A percentile compares a stretch with the other conserved stretches of the same genome.
These are phyloP conservation scores for Prunella fulvescens DNA, from an alignment of 2,113 vertebrate genomes.

Conservation along the genomic window DNA sequence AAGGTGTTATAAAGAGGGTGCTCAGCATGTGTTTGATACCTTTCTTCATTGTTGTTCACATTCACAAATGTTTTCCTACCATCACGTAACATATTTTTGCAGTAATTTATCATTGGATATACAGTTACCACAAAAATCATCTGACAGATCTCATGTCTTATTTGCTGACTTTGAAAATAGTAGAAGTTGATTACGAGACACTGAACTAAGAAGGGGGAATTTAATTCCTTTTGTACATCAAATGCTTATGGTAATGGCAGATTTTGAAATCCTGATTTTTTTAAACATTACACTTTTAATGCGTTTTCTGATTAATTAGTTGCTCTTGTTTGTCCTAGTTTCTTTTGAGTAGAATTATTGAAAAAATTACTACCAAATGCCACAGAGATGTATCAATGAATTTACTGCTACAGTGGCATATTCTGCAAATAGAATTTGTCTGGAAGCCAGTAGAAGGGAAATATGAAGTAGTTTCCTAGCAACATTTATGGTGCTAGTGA, in stretches of 20 bases:
- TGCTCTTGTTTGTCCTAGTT: background rate
- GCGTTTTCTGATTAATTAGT: background rate
- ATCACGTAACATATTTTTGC: slow-evolving; percentile 63
- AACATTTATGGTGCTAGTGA: background rate
- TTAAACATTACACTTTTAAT: background rate
- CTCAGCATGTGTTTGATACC: slow-evolving; percentile 70
- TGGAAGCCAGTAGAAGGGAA: background rate
- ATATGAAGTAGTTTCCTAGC: slow-evolving; percentile 5
- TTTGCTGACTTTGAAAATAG: background rate
- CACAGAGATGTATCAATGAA: background rate
- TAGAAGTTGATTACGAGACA: background rate
- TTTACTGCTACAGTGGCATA: slow-evolving; percentile 1
- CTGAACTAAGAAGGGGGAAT: background rate
- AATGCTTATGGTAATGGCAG: background rate
- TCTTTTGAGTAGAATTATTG: background rate
- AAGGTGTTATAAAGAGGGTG: slow-evolving; percentile 81
- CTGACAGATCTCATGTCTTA: background rate
- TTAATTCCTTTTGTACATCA: background rate
- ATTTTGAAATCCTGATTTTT: background rate
- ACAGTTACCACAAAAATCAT: background rate
- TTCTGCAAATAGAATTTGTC: slow-evolving; percentile 22
- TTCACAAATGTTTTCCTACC: slow-evolving; percentile 71
- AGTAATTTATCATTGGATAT: slow-evolving; percentile 64
- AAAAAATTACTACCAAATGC: background rate
- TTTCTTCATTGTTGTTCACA: slow-evolving; percentile 69